Percentiles rank a stretch among this genome's conserved stretches.
Evolutionary conservation across 2,888 invertebrate genomes (phyloP).

Genomic region (Nowickia ferox): DNA sequence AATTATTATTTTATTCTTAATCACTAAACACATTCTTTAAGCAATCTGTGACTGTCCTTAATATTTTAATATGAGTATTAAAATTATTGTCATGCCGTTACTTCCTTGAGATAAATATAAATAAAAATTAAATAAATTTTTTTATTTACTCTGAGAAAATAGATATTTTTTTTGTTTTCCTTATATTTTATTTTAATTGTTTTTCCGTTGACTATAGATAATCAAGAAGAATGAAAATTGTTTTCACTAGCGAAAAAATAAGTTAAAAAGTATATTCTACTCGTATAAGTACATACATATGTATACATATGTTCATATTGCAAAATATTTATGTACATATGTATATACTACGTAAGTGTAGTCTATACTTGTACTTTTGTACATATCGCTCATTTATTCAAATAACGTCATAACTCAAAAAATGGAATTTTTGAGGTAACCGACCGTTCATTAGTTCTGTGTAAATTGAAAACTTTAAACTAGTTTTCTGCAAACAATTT

Average conservation of each 20-base stretch:
- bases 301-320: too few relatives aligned
- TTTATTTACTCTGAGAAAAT: slow-evolving; percentile 42
- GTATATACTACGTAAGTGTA: too few relatives aligned
- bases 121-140: slow-evolving; percentile 33
- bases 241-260: slow-evolving; percentile 11
- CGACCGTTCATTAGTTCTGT: too few relatives aligned
- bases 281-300: too few relatives aligned
- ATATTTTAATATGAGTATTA: not conserved
- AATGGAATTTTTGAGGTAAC: too few relatives aligned
- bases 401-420: too few relatives aligned
- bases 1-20: not conserved
- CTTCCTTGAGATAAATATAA: slow-evolving; percentile 1
- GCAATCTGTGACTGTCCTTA: not conserved
- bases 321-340: not conserved
- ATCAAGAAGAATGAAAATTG: slow-evolving; percentile 13
- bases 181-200: slow-evolving; percentile 2
- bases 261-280: slow-evolving; percentile 1
- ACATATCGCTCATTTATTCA: too few relatives aligned
- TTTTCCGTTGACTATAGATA: not conserved
- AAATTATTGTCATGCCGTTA: slow-evolving; percentile 4
- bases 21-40: too few relatives aligned
- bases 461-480: too few relatives aligned
- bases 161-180: not conserved
- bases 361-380: too few relatives aligned
- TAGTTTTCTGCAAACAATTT: too few relatives aligned